Evolutionary conservation across 1,140 invertebrate genomes (phyloP), one percentile per base, ranked within the genome.

Genomic region (Dreissena polymorpha): DNA sequence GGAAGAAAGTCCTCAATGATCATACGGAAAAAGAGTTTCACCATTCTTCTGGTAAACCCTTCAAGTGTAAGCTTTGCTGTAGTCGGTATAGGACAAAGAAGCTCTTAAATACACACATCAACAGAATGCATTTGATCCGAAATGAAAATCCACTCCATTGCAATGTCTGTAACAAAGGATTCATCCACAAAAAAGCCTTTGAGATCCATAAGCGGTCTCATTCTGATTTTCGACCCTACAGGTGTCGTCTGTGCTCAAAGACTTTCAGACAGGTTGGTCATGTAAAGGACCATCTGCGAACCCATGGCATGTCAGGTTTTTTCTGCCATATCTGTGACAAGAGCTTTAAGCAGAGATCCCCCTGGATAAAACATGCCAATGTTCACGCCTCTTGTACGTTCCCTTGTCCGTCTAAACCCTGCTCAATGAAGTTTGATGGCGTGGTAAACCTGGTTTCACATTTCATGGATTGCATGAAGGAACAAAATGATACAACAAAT

Each of bases 211-310:
- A 69, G 21, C 65, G 65, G 29, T 53, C 64, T n/a, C 76, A 78
- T n/a, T 18, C 23, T 0, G 49, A 78, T 25, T 51, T 16, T 16
- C 68, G 69, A 69, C 76, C 76, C 27, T 78, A 69, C 25, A 50
- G 10, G 13, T 78, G 76, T 57, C n/a, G 50, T 10, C 51, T 78
- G 5, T 78, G 76, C 29, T 29, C 18, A 1, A 78, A 78, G 21
- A 27, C 49, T 23, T 78, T 53, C n/a, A 39, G 76, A 29, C 76
- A 78, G 39, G 50, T 68, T 6, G 76, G 50, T 18, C 76, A 78
- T 29, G 27, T 78, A 5, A 68, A 49, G 21, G 76, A 65, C 14
- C 76, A 78, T 51, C 49, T 78, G 23, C 21, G 51, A 2, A 69
- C 65, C 27, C 76, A 78, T 27, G 21, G 63, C 0, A 39, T 16